These are phyloP conservation scores for Paracentrotus lividus DNA, from an alignment of 53 echinoderm and acorn worm species.

Conservation along the genomic window DNA sequence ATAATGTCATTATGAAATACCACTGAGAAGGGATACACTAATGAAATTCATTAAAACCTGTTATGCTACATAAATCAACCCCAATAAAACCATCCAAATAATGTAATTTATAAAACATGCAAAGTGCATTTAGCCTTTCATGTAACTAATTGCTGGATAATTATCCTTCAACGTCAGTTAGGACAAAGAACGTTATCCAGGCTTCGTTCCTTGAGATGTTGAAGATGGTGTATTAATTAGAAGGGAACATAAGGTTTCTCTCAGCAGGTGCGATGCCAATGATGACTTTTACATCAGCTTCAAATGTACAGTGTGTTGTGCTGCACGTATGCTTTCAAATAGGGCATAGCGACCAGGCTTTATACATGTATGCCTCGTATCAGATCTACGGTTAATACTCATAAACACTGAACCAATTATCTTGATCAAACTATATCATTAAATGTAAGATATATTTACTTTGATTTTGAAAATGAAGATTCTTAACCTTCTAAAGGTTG, in stretches of 20 bases:
- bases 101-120: slow-evolving; percentile 13
- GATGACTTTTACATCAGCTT: slow-evolving; percentile 18
- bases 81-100: slow-evolving; percentile 5
- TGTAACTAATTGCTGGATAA: slow-evolving; percentile 36
- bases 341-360: neutral
- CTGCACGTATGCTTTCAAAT: neutral
- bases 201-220: neutral
- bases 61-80: neutral
- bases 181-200: neutral
- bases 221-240: slow-evolving; percentile 23
- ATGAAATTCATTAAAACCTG: neutral
- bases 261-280: neutral
- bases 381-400: no score
- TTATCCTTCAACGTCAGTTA: slow-evolving; percentile 28
- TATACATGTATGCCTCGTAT: neutral
- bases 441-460: no score
- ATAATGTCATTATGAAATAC: neutral
- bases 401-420: neutral
- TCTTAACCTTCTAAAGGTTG: no score
- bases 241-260: neutral
- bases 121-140: neutral
- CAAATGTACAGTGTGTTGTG: no score
- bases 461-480: no score
- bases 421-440: neutral
- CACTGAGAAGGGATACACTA: neutral